Conservation (phyloP, 2,113 vertebrate genomes). For the Osmerus eperlanus region DNA sequence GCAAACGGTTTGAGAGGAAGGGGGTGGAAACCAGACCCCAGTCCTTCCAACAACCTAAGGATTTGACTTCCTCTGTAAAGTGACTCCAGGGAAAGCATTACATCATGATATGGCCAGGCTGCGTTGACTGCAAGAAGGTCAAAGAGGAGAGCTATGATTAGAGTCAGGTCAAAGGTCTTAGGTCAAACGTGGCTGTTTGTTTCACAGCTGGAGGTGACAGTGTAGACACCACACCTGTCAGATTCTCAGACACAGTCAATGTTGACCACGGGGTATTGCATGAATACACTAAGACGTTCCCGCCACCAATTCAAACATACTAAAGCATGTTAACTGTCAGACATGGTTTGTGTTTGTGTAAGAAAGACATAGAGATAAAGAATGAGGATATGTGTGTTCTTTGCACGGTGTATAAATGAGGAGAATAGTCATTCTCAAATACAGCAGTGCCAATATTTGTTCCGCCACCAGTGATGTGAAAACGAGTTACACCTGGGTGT, state of each 20-base stretch:
- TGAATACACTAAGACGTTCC: not conserved
- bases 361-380: not conserved
- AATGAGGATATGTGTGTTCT: not conserved
- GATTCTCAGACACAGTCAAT: not conserved
- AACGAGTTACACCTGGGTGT: too few species aligned
- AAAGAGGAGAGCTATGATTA: not conserved
- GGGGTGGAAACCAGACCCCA: not conserved
- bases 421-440: slow-evolving; percentile 12
- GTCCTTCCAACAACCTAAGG: slow-evolving; percentile 8
- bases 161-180: not conserved
- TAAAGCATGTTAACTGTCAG: not conserved
- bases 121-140: not conserved
- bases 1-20: too few species aligned
- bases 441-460: slow-evolving; percentile 48
- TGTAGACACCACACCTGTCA: not conserved
- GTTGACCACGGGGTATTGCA: not conserved
- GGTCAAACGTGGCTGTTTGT: not conserved
- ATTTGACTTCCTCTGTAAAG: not conserved
- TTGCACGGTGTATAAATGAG: not conserved
- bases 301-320: not conserved
- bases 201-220: not conserved
- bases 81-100: slow-evolving; percentile 15
- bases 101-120: not conserved
- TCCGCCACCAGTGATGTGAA: not conserved
- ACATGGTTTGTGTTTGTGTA: slow-evolving; percentile 1